phyloP scores from a whole-genome alignment of 2,888 invertebrate genomes.

The Melanotus villosus region DNA sequence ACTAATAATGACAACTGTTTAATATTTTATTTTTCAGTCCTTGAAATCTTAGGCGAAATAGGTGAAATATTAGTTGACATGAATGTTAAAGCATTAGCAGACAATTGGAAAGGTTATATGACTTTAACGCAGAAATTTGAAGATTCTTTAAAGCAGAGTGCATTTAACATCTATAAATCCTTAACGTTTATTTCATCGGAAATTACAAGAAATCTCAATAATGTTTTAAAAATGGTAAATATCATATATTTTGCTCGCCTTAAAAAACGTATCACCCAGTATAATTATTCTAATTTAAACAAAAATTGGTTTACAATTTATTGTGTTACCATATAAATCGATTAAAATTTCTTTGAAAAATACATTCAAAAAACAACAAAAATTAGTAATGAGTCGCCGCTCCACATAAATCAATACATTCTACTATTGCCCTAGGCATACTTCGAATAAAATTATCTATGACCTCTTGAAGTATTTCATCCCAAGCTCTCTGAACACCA shows the following conservation, averaged over 20 bases:
- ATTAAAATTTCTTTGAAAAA: too few relatives aligned
- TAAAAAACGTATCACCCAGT: too few relatives aligned
- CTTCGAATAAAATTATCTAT: too few relatives aligned
- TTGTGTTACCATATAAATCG: too few relatives aligned
- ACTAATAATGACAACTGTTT: not conserved
- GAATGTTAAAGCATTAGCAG: slow-evolving; percentile 72
- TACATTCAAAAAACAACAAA: too few relatives aligned
- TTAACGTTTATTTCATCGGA: slow-evolving; percentile 48
- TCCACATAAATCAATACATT: too few relatives aligned
- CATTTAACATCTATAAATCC: slow-evolving; percentile 57
- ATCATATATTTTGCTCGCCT: too few relatives aligned
- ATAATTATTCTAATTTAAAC: too few relatives aligned
- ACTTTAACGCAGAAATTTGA: slow-evolving; percentile 70
- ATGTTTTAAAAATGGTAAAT: slow-evolving; percentile 63
- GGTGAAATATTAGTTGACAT: slow-evolving; percentile 69
- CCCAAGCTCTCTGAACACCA: too few relatives aligned
- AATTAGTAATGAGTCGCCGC: too few relatives aligned
- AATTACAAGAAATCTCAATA: slow-evolving; percentile 55
- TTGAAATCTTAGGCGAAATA: slow-evolving; percentile 69
- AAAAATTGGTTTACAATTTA: not conserved
- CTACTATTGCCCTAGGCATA: too few relatives aligned
- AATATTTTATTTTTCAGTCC: slow-evolving; percentile 60
- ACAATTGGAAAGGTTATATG: slow-evolving; percentile 72
- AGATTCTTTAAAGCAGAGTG: slow-evolving; percentile 61
- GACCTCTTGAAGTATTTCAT: too few relatives aligned